Evolutionary conservation across 1,140 invertebrate genomes (phyloP), one percentile per base, ranked within the genome.

Genomic region (Microplitis demolitor): DNA sequence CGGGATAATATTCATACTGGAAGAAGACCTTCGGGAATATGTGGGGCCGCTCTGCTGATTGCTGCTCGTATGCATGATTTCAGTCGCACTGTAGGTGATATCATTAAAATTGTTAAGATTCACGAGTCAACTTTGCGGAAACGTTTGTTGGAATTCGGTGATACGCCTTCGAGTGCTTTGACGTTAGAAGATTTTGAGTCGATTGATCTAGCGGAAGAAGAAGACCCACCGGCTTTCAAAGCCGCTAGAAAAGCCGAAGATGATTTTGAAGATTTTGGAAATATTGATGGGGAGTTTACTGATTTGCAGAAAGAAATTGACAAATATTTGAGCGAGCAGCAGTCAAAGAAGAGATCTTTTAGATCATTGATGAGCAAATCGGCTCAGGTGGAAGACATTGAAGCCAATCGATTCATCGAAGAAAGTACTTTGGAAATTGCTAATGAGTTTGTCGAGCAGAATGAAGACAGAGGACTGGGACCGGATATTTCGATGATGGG

Each of bases 151-250:
- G 98, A 99, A 87, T 99, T 99, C 87, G 95, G 96, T 1, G 96
- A 97, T 54, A 99, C 98, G 0, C 96, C 97, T 0, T 97, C 83
- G 0, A 87, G 87, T 75, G 89, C 89, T 66, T 87, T 99, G 33
- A 98, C 97, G 0, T 88, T 98, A 4, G 97, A 99, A 74, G 97
- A 99, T 87, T 99, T 99, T 83, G 95, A 98, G 92, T 95, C 92
- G 0, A 95, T 99, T 4, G 97, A 99, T 86, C 88, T 99, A 64
- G 97, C 98, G 83, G 96, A 98, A 78, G 97, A 98, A 81, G 95
- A 97, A 82, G 97, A 99, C 88, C 98, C 98, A 31, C 97, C 97
- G 0, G 94, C 95, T 0, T 99, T 97, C 82, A 97, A 95, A 87
- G 93, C 92, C 3, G 95, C 96, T 0, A 89, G 96, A 61, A 93